phyloP scores from a whole-genome alignment of 1,140 invertebrate species.

The Lysiphlebus fabarum region DNA sequence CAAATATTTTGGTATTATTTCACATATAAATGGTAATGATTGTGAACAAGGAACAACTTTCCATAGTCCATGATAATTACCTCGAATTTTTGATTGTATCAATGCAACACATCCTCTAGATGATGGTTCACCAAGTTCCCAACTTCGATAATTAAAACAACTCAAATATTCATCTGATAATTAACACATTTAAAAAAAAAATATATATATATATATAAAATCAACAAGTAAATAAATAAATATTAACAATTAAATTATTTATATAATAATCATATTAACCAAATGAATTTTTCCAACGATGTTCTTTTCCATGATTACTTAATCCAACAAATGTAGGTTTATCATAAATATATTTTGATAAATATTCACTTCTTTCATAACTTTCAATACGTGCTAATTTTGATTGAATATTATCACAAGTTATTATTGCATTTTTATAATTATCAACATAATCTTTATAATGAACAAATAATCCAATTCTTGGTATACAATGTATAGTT shows the following conservation, averaged over 20 bases:
- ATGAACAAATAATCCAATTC: constrained; percentile 60
- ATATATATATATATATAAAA: no score
- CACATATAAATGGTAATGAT: constrained; percentile 59
- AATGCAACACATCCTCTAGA: constrained; percentile 60
- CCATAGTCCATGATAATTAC: constrained; percentile 53
- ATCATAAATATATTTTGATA: constrained; percentile 52
- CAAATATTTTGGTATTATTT: constrained; percentile 51
- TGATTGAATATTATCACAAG: constrained; percentile 57
- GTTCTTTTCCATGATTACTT: constrained; percentile 44
- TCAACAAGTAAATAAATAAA: no score
- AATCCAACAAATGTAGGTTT: constrained; percentile 57
- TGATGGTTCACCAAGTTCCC: constrained; percentile 63
- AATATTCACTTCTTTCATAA: constrained; percentile 57
- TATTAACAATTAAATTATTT: no score
- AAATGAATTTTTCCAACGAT: constrained; percentile 50
- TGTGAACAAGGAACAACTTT: constrained; percentile 54
- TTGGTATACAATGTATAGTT: constrained; percentile 48
- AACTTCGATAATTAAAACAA: constrained; percentile 63
- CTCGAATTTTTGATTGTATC: constrained; percentile 35
- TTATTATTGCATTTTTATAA: constrained; percentile 55
- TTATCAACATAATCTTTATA: constrained; percentile 53
- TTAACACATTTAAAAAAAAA: no score
- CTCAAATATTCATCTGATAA: constrained; percentile 53
- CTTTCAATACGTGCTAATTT: constrained; percentile 60
- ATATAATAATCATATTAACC: constrained; percentile 29